Conservation (phyloP, 2,113 vertebrate genomes). For the Calonectris borealis region DNA sequence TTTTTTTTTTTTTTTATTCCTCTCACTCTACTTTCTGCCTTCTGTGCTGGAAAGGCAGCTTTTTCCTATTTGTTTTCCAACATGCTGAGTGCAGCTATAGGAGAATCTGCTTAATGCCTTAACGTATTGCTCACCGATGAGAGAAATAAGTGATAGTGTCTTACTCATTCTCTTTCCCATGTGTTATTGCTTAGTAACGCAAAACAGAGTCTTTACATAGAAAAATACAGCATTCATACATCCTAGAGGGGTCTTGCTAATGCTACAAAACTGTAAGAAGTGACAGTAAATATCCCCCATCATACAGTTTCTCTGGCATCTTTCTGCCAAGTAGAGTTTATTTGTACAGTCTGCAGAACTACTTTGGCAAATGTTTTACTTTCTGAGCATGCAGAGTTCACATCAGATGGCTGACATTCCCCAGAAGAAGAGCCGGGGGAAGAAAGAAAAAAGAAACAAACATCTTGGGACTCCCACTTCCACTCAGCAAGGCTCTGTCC, state of each 20-base stretch:
- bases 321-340: background rate
- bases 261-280: background rate
- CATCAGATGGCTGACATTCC: background rate
- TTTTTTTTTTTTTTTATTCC: background rate
- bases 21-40: background rate
- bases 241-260: background rate
- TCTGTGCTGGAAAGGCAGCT: background rate
- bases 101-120: background rate
- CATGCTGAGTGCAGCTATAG: background rate
- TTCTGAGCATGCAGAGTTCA: background rate
- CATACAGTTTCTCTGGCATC: background rate
- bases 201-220: background rate
- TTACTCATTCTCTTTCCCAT: background rate
- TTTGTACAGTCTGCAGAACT: background rate
- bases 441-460: conserved; percentile 3
- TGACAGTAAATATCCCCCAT: background rate
- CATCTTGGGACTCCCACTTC: background rate
- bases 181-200: background rate
- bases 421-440: background rate
- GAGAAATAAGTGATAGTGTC: background rate
- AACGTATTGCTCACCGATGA: background rate
- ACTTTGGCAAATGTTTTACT: background rate
- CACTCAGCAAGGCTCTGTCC: background rate
- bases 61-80: background rate
- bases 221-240: background rate